These are phyloP conservation scores for Synergus gifuensis DNA, from an alignment of 2,888 invertebrate genomes.

Conservation along the genomic window DNA sequence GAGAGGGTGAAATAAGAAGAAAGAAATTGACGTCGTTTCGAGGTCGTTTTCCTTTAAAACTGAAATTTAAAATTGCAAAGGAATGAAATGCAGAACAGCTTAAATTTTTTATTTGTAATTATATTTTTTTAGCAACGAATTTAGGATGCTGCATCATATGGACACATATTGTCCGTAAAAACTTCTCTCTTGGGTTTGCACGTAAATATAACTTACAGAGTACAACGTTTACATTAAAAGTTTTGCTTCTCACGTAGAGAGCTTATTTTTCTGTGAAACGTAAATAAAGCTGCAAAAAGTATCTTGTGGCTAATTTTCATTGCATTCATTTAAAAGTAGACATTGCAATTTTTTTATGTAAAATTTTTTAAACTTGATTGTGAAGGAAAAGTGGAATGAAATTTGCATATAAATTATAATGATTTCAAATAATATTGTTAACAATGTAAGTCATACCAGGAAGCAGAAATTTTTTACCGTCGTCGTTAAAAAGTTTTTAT, in stretches of 20 bases:
- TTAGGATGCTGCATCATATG: no score
- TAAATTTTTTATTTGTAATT: constrained; percentile 5
- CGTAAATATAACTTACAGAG: neutral
- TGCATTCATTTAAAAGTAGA: neutral
- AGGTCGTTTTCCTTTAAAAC: constrained; percentile 7
- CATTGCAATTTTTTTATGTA: neutral
- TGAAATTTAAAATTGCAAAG: constrained; percentile 27
- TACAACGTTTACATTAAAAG: neutral
- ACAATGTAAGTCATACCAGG: no score
- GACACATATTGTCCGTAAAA: no score
- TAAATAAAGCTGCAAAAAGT: neutral
- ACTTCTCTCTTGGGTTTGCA: neutral
- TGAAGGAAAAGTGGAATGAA: no score
- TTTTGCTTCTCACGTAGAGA: neutral
- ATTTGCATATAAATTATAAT: no score
- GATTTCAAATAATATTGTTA: no score
- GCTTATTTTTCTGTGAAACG: neutral
- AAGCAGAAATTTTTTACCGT: no score
- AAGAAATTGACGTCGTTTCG: neutral
- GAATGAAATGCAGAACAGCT: constrained; percentile 37
- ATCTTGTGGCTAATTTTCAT: neutral
- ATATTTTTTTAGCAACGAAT: neutral
- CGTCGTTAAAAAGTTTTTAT: constrained; percentile 2
- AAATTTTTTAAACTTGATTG: no score
- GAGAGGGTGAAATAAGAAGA: neutral